phyloP scores from a whole-genome alignment of 2,113 vertebrate genomes.

The Machaerirhynchus nigripectus region DNA sequence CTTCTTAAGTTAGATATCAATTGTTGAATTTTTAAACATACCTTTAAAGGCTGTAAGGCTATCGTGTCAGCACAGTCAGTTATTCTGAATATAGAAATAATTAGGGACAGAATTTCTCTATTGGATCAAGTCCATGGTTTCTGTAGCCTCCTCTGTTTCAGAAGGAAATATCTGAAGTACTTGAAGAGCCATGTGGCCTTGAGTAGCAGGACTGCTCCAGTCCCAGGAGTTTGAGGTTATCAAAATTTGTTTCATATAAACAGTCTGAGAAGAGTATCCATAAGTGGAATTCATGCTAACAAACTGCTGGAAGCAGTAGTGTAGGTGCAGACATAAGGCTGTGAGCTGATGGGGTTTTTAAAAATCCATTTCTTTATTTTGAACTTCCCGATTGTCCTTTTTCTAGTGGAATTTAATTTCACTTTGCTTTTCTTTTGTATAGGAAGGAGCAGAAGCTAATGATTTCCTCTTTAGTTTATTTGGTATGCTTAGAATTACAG shows the following conservation, averaged over 20 bases:
- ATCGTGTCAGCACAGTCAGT: background rate
- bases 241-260: background rate
- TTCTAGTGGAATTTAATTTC: background rate
- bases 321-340: background rate
- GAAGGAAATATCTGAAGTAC: background rate
- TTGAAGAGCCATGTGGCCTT: background rate
- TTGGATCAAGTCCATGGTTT: background rate
- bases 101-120: background rate
- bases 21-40: background rate
- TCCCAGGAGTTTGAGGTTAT: background rate
- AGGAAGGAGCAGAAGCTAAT: background rate
- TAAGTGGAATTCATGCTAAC: background rate
- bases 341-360: background rate
- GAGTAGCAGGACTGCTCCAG: background rate
- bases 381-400: background rate
- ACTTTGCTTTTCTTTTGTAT: background rate
- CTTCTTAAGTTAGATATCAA: background rate
- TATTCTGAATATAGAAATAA: background rate
- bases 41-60: background rate
- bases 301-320: background rate
- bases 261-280: background rate
- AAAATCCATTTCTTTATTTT: background rate
- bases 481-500: background rate
- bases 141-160: background rate
- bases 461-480: background rate